These are phyloP conservation scores for Dendrolimus kikuchii DNA, from an alignment of 1,140 invertebrate species.

Conservation along the genomic window DNA sequence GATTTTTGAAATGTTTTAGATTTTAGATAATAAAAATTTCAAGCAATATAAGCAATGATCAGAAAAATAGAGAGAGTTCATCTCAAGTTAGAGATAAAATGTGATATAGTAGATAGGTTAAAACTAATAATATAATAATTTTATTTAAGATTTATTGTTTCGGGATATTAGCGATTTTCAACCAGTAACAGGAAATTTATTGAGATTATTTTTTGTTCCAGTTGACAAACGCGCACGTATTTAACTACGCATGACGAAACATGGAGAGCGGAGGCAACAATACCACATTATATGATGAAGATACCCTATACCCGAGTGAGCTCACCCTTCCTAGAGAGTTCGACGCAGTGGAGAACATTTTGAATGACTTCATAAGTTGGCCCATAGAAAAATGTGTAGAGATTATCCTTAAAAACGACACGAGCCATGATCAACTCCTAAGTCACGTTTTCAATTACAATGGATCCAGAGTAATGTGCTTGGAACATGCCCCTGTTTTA, in stretches of 20 bases:
- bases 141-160: too few species aligned
- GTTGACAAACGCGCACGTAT: constrained; percentile 14
- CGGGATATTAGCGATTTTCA: too few species aligned
- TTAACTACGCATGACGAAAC: constrained; percentile 49
- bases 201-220: constrained; percentile 28
- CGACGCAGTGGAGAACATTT: constrained; percentile 9
- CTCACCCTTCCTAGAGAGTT: constrained; percentile 28
- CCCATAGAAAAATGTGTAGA: constrained; percentile 49
- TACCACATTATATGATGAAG: constrained; percentile 56
- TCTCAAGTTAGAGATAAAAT: too few species aligned
- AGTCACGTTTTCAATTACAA: constrained; percentile 43
- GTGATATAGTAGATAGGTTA: too few species aligned
- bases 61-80: too few species aligned
- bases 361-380: constrained; percentile 25
- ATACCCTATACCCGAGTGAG: constrained; percentile 27
- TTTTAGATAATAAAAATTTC: too few species aligned
- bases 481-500: constrained; percentile 77
- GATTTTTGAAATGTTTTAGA: too few species aligned
- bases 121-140: too few species aligned
- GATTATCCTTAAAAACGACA: constrained; percentile 30
- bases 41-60: too few species aligned
- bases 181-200: background rate
- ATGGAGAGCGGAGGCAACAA: constrained; percentile 57
- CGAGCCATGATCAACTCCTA: constrained; percentile 28
- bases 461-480: constrained; percentile 53